Evolutionary conservation across 1,140 invertebrate species (phyloP).

Genomic region (Harpegnathos saltator): DNA sequence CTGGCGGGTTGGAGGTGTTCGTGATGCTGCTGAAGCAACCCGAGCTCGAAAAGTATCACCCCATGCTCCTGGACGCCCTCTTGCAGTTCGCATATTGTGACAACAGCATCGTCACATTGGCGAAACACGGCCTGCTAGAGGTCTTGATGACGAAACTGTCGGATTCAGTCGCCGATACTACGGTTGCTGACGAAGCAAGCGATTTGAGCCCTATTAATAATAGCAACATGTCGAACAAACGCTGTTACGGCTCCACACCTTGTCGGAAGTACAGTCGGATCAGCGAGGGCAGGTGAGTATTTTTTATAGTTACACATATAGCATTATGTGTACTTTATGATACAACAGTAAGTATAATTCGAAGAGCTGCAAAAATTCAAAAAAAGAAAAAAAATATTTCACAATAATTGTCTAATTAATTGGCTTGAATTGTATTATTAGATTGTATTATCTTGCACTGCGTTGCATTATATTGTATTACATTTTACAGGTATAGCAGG

Average conservation of each 20-base stretch:
- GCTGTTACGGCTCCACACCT: constrained; percentile 68
- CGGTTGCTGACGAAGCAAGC: constrained; percentile 45
- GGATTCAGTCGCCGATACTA: constrained; percentile 69
- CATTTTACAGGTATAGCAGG: constrained; percentile 75
- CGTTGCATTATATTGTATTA: constrained; percentile 22
- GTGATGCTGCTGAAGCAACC: constrained; percentile 74
- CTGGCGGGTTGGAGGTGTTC: constrained; percentile 79
- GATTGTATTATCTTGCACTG: background rate
- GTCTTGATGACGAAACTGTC: constrained; percentile 77
- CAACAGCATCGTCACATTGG: constrained; percentile 77
- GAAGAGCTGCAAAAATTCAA: too few relatives aligned
- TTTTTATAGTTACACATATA: background rate
- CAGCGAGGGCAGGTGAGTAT: constrained; percentile 70
- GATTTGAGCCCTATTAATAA: constrained; percentile 5
- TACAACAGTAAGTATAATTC: too few relatives aligned
- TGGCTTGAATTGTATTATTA: background rate
- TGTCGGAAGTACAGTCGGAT: constrained; percentile 72
- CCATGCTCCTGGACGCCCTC: constrained; percentile 76
- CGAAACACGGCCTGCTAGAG: constrained; percentile 80
- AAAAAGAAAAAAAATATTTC: too few relatives aligned
- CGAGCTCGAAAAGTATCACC: constrained; percentile 76
- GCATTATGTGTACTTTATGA: background rate
- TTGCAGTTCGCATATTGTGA: constrained; percentile 78
- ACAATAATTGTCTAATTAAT: too few relatives aligned
- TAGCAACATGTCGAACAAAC: constrained; percentile 72